Percentiles rank a stretch among this genome's conserved stretches.
These are phyloP conservation scores for Plebejus argus DNA, from an alignment of 2,888 invertebrate genomes.

Conservation along the genomic window DNA sequence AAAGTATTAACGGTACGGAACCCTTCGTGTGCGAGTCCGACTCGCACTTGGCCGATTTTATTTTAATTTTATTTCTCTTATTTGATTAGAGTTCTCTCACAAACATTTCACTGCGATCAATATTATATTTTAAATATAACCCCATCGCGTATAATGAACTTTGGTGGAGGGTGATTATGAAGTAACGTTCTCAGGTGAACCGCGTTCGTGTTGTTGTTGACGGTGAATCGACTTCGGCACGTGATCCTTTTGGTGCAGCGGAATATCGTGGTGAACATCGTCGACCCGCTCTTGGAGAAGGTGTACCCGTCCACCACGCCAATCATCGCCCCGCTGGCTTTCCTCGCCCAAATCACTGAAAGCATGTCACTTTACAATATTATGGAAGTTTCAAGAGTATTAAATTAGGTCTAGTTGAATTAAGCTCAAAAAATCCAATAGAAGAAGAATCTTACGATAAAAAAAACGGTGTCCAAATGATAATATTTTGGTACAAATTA, in stretches of 20 bases:
- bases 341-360: constrained; percentile 29
- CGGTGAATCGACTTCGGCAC: constrained; percentile 44
- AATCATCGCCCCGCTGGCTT: not conserved
- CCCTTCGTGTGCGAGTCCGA: too few relatives aligned
- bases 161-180: constrained; percentile 59
- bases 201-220: constrained; percentile 45
- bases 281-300: constrained; percentile 17
- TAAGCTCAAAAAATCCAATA: not conserved
- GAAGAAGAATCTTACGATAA: too few relatives aligned
- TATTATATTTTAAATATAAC: constrained; percentile 33
- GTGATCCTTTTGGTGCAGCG: constrained; percentile 41
- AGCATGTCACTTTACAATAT: not conserved
- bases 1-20: too few relatives aligned
- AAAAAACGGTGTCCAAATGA: not conserved
- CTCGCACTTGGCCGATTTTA: too few relatives aligned
- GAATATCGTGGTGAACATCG: constrained; percentile 7
- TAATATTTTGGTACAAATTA: not conserved
- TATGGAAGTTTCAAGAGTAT: not conserved
- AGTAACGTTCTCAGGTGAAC: constrained; percentile 49
- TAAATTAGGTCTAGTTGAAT: not conserved
- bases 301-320: constrained; percentile 24
- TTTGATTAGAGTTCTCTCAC: not conserved
- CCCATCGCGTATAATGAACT: constrained; percentile 39
- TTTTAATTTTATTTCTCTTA: too few relatives aligned
- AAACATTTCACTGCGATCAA: not conserved